These are phyloP conservation scores for Limonius californicus DNA, from an alignment of 1,140 invertebrate genomes.

Conservation along the genomic window DNA sequence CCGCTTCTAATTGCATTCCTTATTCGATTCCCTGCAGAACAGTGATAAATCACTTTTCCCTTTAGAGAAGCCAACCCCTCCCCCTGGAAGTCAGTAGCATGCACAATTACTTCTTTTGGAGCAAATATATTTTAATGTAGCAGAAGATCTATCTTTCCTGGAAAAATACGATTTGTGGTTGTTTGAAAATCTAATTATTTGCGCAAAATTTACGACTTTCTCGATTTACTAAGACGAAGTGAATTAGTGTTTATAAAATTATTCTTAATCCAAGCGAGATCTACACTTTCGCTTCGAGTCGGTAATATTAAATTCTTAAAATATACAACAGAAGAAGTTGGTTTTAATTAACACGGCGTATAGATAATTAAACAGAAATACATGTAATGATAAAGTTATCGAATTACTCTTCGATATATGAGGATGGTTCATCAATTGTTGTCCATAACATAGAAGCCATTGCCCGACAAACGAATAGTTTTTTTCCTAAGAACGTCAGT, in stretches of 20 bases:
- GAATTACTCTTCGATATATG: background rate
- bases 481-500: too few relatives aligned
- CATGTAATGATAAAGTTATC: too few relatives aligned
- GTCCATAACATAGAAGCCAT: background rate
- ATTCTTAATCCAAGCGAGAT: too few relatives aligned
- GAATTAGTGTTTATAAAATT: too few relatives aligned
- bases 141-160: background rate
- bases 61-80: conserved; percentile 3
- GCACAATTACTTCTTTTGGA: conserved; percentile 32
- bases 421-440: too few relatives aligned
- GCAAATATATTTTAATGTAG: conserved; percentile 24
- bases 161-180: conserved; percentile 6
- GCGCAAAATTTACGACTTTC: too few relatives aligned
- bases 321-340: background rate
- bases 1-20: conserved; percentile 37
- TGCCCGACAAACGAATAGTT: too few relatives aligned
- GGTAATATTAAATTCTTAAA: background rate
- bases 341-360: background rate
- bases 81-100: conserved; percentile 26
- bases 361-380: background rate
- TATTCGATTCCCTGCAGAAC: conserved; percentile 30
- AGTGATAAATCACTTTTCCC: conserved; percentile 33
- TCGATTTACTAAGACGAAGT: too few relatives aligned
- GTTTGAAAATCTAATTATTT: conserved; percentile 8
- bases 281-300: background rate